Conservation (phyloP, 2,113 vertebrate species). For the zebrafish (Danio rerio) region DNA sequence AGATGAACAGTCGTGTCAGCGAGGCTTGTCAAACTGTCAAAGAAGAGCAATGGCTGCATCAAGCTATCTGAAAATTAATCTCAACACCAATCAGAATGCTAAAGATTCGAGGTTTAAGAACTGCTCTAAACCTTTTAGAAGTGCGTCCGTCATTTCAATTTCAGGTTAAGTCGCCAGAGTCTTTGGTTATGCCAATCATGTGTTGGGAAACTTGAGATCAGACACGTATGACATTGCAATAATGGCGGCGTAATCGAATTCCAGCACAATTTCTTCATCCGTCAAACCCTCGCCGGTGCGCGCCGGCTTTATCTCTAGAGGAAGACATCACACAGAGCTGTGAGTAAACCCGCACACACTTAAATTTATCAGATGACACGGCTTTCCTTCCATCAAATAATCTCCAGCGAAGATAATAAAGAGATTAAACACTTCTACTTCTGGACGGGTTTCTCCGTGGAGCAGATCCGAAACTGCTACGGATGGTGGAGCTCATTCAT, state of each 20-base stretch:
- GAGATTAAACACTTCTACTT: slow-evolving; percentile 33
- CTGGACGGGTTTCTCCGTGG: slow-evolving; percentile 10
- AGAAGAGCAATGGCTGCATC: slow-evolving; percentile 10
- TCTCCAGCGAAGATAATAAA: slow-evolving; percentile 21
- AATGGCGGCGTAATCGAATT: not conserved
- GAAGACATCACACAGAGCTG: slow-evolving; percentile 25
- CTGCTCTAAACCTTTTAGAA: not conserved
- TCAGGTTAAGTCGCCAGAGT: slow-evolving; percentile 3
- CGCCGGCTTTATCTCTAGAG: not conserved
- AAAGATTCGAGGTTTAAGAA: not conserved
- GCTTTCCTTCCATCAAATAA: slow-evolving; percentile 32
- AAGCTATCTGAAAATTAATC: slow-evolving; percentile 21
- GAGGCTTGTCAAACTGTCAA: slow-evolving; percentile 22
- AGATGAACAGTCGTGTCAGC: slow-evolving; percentile 23
- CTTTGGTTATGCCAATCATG: slow-evolving; percentile 23
- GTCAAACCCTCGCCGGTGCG: not conserved
- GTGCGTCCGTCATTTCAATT: not conserved
- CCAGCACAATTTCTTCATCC: slow-evolving; percentile 10
- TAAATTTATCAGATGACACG: slow-evolving; percentile 39
- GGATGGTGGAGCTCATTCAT: slow-evolving; percentile 54
- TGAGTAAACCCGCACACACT: slow-evolving; percentile 23
- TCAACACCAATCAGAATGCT: not conserved
- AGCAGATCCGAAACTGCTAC: slow-evolving; percentile 34
- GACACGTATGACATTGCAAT: slow-evolving; percentile 25
- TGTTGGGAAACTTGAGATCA: slow-evolving; percentile 16